These are phyloP conservation scores for Semnornis frantzii DNA, from an alignment of 2,113 vertebrate genomes.

Conservation along the genomic window DNA sequence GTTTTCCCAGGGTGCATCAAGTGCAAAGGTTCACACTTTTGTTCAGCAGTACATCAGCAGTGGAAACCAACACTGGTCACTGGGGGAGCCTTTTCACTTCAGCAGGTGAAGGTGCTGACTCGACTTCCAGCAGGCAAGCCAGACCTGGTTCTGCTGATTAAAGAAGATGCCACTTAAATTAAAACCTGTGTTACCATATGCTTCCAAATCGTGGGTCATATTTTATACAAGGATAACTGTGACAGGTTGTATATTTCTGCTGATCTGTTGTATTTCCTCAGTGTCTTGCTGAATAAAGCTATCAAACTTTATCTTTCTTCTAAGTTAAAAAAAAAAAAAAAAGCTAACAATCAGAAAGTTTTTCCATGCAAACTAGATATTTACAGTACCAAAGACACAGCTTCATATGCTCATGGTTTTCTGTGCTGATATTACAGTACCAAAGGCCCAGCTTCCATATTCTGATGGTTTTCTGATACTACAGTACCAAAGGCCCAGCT, in stretches of 20 bases:
- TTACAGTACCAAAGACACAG: too few relatives aligned
- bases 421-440: too few relatives aligned
- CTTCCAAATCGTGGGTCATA: conserved; percentile 74
- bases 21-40: background rate
- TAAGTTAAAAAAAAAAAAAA: conserved; percentile 4
- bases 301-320: conserved; percentile 35
- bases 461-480: background rate
- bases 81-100: conserved; percentile 50
- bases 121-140: conserved; percentile 58
- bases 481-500: too few relatives aligned
- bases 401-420: too few relatives aligned
- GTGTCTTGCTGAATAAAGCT: conserved; percentile 35
- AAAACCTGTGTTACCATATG: conserved; percentile 77
- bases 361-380: background rate
- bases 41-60: background rate
- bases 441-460: background rate
- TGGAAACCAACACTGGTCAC: background rate
- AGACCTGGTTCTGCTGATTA: conserved; percentile 74
- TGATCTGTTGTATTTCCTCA: conserved; percentile 72
- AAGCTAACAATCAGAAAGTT: background rate
- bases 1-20: background rate
- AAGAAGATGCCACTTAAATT: conserved; percentile 77
- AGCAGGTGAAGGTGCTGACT: conserved; percentile 72
- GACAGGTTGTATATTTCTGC: conserved; percentile 73
- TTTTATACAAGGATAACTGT: conserved; percentile 76